Base-by-base conservation (phyloP, 2,888 invertebrate genomes). In the Phragmatobia fuliginosa region DNA sequence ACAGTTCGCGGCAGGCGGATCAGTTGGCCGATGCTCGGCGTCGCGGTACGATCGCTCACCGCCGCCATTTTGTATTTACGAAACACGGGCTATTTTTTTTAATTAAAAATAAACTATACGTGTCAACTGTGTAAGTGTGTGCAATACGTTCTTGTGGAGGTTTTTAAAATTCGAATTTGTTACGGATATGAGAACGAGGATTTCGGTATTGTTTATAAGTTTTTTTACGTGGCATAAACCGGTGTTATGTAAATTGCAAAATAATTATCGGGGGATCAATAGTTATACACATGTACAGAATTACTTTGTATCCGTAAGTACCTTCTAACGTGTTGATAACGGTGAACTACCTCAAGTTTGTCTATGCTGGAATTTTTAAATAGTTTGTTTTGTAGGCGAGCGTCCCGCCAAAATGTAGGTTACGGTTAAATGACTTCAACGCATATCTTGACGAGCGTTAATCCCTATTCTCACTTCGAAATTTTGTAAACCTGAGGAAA, bases 11-110 rank as follows among this genome's bases (percentile, higher is more conserved):
- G 84, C 83, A 83, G 79, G 79, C 83, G 85, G 87, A 85, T 93
- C 94, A 94, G 94, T 95, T 91, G 91, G 93, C 91, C 94, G 93
- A 91, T 90, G 92, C 87, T 87, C 93, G 93, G 94, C 94, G 92
- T 88, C 91, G 93, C 92, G 93, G 92, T 81, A 89, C 85, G 86
- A 87, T 85, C 90, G 90, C 79, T 85, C 84, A 76, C 79, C 80
- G 87, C 84, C 90, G 92, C 91, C 90, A 92, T 92, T 70, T 92
- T 91, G 88, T 83, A 86, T 87, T 88, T 84, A 82, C 86, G 80
- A 85, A 90, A 87, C 88, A 86, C 91, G 91, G 87, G 83, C 87
- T 88, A 87, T 89, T 86, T 87, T 85, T 87, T 87, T 77, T 58
- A 70, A n/a, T 73, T 82, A 89, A 90, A 91, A 91, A 90, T 90